Evolutionary conservation across 2,797 vertebrate genomes (phyloP).

Genomic region (Lagorchestes hirsutus): DNA sequence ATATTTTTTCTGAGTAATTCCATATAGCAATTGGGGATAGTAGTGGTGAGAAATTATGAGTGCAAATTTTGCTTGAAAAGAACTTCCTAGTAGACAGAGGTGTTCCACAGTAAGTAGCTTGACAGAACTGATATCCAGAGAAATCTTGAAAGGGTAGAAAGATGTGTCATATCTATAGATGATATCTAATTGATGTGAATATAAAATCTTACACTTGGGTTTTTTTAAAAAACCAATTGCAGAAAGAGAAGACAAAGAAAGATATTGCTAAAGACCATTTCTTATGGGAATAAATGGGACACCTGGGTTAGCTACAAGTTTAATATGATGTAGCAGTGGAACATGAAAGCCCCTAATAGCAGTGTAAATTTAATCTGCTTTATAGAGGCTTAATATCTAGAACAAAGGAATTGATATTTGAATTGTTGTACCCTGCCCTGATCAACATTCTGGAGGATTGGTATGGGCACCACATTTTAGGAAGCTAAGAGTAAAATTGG

Average conservation of each 20-base stretch:
- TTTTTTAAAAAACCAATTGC: neutral
- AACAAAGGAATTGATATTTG: neutral
- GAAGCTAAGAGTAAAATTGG: neutral
- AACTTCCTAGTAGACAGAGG: neutral
- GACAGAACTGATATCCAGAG: neutral
- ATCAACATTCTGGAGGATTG: neutral
- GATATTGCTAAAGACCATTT: neutral
- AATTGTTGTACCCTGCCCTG: neutral
- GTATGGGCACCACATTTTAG: neutral
- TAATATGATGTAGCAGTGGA: neutral
- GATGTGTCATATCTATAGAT: no score
- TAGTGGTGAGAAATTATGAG: neutral
- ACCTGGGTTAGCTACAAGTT: neutral
- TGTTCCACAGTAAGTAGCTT: neutral
- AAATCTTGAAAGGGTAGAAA: neutral
- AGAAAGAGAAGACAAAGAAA: neutral
- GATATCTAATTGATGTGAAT: no score
- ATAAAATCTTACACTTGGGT: neutral
- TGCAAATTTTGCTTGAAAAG: neutral
- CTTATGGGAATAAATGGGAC: neutral
- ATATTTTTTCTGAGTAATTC: neutral
- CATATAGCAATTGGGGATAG: neutral
- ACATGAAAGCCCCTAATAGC: neutral
- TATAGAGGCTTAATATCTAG: neutral
- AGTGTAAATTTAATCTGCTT: neutral